phyloP scores from a whole-genome alignment of 2,888 invertebrate genomes.

The Ophonus ardosiacus region DNA sequence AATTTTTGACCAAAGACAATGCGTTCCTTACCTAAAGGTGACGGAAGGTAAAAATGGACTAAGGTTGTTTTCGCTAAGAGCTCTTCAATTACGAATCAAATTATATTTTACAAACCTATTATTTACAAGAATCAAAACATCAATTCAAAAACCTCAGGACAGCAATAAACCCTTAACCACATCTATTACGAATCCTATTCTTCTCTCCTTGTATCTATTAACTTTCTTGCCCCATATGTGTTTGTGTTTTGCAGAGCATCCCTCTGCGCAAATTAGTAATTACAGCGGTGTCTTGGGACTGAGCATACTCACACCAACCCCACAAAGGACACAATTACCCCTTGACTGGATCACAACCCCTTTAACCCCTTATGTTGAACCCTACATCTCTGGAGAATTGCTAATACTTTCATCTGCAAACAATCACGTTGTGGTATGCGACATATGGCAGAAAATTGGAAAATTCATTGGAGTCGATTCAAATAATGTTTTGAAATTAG shows the following conservation, averaged over 20 bases:
- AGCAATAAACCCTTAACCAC: neutral
- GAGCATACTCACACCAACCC: constrained; percentile 68
- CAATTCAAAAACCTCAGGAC: too few species aligned
- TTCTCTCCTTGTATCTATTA: neutral
- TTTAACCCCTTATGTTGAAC: neutral
- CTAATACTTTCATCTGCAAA: constrained; percentile 52
- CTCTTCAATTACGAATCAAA: too few species aligned
- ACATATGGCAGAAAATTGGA: neutral
- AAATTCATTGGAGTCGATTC: neutral
- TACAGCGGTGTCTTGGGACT: constrained; percentile 66
- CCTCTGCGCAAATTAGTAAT: constrained; percentile 69
- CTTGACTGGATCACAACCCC: constrained; percentile 63
- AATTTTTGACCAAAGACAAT: too few species aligned
- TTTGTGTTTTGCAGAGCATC: constrained; percentile 25
- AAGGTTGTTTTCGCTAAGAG: too few species aligned
- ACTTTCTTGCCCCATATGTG: neutral
- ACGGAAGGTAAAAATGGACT: too few species aligned
- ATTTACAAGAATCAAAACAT: too few species aligned
- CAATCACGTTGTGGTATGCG: constrained; percentile 68
- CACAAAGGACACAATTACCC: constrained; percentile 69
- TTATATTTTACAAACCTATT: too few species aligned
- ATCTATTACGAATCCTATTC: neutral
- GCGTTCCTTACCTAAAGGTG: too few species aligned
- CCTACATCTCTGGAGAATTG: neutral
- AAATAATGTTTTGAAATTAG: neutral